These are phyloP conservation scores for Octodonta nipae DNA, from an alignment of 2,888 invertebrate species.

Conservation along the genomic window DNA sequence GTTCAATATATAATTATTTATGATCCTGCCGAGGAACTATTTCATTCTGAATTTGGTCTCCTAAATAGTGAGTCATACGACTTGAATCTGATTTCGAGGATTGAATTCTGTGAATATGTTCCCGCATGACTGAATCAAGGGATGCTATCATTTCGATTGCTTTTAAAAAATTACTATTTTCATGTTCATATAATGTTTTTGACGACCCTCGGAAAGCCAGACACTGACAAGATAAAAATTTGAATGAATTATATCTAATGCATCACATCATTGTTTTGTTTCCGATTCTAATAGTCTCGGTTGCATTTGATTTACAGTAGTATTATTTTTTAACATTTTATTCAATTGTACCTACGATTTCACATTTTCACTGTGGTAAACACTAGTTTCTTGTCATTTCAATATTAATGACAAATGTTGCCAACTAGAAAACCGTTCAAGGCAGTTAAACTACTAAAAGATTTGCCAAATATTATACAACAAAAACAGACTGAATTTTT, in stretches of 20 bases:
- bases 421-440: conserved; percentile 1
- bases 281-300: conserved; percentile 5
- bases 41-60: conserved; percentile 4
- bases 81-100: conserved; percentile 4
- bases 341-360: conserved; percentile 6
- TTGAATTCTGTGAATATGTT: conserved; percentile 5
- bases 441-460: neutral
- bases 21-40: neutral
- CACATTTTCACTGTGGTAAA: conserved; percentile 5
- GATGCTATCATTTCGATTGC: conserved; percentile 10
- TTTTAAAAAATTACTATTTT: conserved; percentile 14
- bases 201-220: conserved; percentile 12
- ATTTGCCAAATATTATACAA: conserved; percentile 1
- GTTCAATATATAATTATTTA: conserved; percentile 3
- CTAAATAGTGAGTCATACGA: conserved; percentile 4
- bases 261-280: conserved; percentile 5
- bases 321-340: conserved; percentile 6
- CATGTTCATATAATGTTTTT: conserved; percentile 8
- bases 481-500: conserved; percentile 1
- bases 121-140: conserved; percentile 9
- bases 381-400: conserved; percentile 4
- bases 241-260: conserved; percentile 1
- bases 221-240: conserved; percentile 10
- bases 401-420: conserved; percentile 2
- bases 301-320: conserved; percentile 5